phyloP scores from a whole-genome alignment of 1,140 invertebrate genomes.

The Zaprionus camerounensis region DNA sequence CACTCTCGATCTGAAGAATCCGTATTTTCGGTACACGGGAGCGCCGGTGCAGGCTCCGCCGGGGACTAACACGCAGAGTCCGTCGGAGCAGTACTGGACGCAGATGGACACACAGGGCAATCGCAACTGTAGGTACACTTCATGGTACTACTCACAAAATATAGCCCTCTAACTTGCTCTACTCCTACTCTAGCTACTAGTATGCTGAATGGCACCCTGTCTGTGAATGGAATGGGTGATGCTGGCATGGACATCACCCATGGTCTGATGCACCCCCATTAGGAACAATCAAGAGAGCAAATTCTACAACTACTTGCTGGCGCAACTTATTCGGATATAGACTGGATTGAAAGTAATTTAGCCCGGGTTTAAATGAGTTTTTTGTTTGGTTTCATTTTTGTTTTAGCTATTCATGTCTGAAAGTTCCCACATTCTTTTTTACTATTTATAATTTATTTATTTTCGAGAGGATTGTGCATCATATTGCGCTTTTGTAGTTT shows the following conservation, averaged over 20 bases:
- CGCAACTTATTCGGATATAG: slow-evolving; percentile 19
- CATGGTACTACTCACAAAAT: not conserved
- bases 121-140: slow-evolving; percentile 71
- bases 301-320: slow-evolving; percentile 37
- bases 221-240: slow-evolving; percentile 91
- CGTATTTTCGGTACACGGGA: slow-evolving; percentile 97
- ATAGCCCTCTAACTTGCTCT: slow-evolving; percentile 5
- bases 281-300: slow-evolving; percentile 22
- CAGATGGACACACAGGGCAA: slow-evolving; percentile 89
- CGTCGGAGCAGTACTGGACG: slow-evolving; percentile 96
- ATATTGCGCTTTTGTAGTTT: not conserved
- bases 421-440: slow-evolving; percentile 12
- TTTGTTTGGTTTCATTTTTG: slow-evolving; percentile 16
- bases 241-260: slow-evolving; percentile 88
- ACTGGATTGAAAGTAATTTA: slow-evolving; percentile 29
- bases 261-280: slow-evolving; percentile 76
- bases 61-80: slow-evolving; percentile 94
- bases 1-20: slow-evolving; percentile 98
- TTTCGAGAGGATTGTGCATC: slow-evolving; percentile 34
- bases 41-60: slow-evolving; percentile 94
- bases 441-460: slow-evolving; percentile 31
- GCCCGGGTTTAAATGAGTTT: slow-evolving; percentile 6
- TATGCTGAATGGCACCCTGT: slow-evolving; percentile 92
- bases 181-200: slow-evolving; percentile 87
- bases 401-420: slow-evolving; percentile 23